Base-by-base conservation (phyloP, 35 echinoderm and acorn worm genomes). In the Lytechinus variegatus region DNA sequence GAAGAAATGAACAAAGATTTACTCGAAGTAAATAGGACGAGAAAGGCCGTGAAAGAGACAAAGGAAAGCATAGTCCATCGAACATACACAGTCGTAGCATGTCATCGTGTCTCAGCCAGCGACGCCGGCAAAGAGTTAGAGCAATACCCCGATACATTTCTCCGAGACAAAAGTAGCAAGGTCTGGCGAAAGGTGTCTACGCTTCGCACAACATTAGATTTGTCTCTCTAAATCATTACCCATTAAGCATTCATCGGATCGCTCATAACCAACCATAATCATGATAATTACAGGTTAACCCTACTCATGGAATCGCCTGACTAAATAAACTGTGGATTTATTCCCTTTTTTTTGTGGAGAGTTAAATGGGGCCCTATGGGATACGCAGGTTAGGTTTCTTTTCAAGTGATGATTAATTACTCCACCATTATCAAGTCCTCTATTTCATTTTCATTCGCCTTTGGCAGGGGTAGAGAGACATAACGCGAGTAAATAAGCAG, bases 311-410 rank as follows among this genome's bases (percentile, higher is more conserved):
- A 79, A n/a, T 79, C n/a, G 66, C 66, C 66, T 79, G 66, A 24
- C 66, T 79, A 5, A 4, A 79, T 5, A 79, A 79, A 79, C 66
- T 79, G 66, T 16, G 19, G 66, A 79, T 79, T n/a, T 79, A 56
- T 56, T 56, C 11, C 24, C 24, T 0, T 71, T 71, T 21, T 71
- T 71, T 21, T 71, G 14, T 19, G 5, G 12, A 71, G 66, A 79
- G 66, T 14, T 79, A 79, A 79, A 16, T 21, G 66, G 66, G 66
- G 66, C 66, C 66, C 56, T 11, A 79, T 16, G n/a, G 14, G 66
- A 79, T 79, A 79, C 66, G 66, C 66, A 79, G 66, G 66, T 79
- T 79, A 79, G 66, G 66, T 79, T 79, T 79, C 66, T 79, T 24
- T 79, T 44, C 33, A 44, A 24, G 19, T 24, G 66, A 79, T 79